phyloP scores from a whole-genome alignment of 1,140 invertebrate genomes.

The Trissolcus basalis region DNA sequence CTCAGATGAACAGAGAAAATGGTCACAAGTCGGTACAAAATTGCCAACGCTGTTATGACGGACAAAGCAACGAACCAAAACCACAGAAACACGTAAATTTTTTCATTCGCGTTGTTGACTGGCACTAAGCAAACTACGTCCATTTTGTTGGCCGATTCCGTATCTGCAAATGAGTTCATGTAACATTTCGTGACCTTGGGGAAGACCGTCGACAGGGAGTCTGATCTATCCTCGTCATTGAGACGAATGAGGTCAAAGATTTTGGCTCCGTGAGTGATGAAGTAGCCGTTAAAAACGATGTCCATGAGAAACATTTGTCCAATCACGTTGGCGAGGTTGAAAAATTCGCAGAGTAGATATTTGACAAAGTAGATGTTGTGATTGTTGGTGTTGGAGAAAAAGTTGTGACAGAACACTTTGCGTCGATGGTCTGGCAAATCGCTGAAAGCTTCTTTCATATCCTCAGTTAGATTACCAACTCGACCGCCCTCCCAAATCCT shows the following conservation, averaged over 20 bases:
- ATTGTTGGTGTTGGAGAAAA: conserved; percentile 84
- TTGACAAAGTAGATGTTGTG: conserved; percentile 92
- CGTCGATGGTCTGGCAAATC: conserved; percentile 79
- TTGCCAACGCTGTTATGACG: too few relatives aligned
- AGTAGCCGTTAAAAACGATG: conserved; percentile 72
- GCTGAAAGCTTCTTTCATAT: conserved; percentile 10
- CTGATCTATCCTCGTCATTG: not conserved
- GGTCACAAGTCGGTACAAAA: too few relatives aligned
- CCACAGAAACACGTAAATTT: not conserved
- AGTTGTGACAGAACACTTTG: conserved; percentile 88
- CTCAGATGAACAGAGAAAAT: too few relatives aligned
- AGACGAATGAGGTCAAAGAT: conserved; percentile 82
- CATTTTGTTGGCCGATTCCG: not conserved
- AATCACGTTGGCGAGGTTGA: too few relatives aligned
- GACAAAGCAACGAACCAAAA: too few relatives aligned
- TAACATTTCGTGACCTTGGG: too few relatives aligned
- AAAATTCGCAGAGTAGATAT: conserved; percentile 79
- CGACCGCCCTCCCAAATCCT: conserved; percentile 38
- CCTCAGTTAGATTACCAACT: conserved; percentile 2
- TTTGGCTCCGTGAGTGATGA: conserved; percentile 89
- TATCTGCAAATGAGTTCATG: too few relatives aligned
- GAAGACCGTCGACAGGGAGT: too few relatives aligned
- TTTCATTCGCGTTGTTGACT: too few relatives aligned
- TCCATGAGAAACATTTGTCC: too few relatives aligned
- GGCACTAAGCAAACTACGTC: too few relatives aligned